Conservation (phyloP, 2,888 invertebrate species). For the Pollenia angustigena region DNA sequence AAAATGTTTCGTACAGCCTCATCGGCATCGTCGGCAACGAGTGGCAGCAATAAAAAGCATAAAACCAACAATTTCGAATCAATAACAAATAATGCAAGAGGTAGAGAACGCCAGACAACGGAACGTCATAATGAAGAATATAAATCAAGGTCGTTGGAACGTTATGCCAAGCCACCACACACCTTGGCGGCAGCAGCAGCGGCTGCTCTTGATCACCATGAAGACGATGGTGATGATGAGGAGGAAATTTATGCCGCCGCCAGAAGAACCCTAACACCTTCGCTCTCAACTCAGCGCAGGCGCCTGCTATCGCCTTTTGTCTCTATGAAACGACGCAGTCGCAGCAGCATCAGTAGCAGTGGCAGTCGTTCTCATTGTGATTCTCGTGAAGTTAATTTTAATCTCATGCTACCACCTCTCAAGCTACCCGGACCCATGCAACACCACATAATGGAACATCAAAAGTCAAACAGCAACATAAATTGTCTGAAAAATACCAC, state of each 20-base stretch:
- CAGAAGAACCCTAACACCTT: conserved; percentile 76
- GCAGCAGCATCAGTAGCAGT: conserved; percentile 81
- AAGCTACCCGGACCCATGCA: conserved; percentile 65
- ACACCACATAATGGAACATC: conserved; percentile 72
- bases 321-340: conserved; percentile 81
- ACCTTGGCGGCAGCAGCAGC: conserved; percentile 73
- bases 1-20: conserved; percentile 56
- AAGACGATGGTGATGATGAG: conserved; percentile 67
- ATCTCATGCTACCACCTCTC: conserved; percentile 66
- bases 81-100: conserved; percentile 28
- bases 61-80: conserved; percentile 59
- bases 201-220: conserved; percentile 60
- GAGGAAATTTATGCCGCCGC: conserved; percentile 71
- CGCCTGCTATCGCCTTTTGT: conserved; percentile 81
- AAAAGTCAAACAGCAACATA: conserved; percentile 62
- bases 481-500: conserved; percentile 54
- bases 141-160: conserved; percentile 82
- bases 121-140: conserved; percentile 60
- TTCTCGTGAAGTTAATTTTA: conserved; percentile 70
- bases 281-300: conserved; percentile 77
- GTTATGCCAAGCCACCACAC: conserved; percentile 80
- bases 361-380: conserved; percentile 73
- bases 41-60: conserved; percentile 64
- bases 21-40: conserved; percentile 46
- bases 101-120: conserved; percentile 44